Conservation (phyloP, 2,113 vertebrate genomes). For the Sciurus niger region DNA sequence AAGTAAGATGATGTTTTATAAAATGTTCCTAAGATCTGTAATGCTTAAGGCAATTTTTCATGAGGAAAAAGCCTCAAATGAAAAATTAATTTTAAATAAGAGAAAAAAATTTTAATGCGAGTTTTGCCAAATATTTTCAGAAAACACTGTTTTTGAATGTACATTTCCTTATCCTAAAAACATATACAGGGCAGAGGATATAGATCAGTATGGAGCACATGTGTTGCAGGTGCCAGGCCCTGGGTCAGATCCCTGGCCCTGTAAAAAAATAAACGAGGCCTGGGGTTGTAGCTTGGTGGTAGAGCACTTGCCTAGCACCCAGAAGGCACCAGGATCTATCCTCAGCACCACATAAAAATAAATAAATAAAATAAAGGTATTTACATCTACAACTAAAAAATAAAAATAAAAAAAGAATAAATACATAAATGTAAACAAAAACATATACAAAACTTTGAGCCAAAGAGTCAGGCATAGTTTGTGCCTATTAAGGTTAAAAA, state of each 20-base stretch:
- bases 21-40: not conserved
- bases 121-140: constrained; percentile 47
- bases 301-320: too few species aligned
- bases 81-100: constrained; percentile 20
- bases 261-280: too few species aligned
- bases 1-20: constrained; percentile 45
- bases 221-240: not conserved
- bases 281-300: too few species aligned
- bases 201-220: not conserved
- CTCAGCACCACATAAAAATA: too few species aligned
- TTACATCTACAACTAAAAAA: too few species aligned
- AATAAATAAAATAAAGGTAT: too few species aligned
- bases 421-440: constrained; percentile 1
- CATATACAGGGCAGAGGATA: too few species aligned
- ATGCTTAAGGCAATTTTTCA: constrained; percentile 41
- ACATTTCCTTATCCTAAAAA: not conserved
- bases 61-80: constrained; percentile 26
- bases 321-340: too few species aligned
- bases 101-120: constrained; percentile 16
- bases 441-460: not conserved
- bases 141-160: constrained; percentile 43
- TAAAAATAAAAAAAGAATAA: too few species aligned
- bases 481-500: not conserved
- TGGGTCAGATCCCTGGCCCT: not conserved
- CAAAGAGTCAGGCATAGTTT: not conserved